Conservation (phyloP, 2,797 vertebrate species). For the Oreortyx pictus region DNA sequence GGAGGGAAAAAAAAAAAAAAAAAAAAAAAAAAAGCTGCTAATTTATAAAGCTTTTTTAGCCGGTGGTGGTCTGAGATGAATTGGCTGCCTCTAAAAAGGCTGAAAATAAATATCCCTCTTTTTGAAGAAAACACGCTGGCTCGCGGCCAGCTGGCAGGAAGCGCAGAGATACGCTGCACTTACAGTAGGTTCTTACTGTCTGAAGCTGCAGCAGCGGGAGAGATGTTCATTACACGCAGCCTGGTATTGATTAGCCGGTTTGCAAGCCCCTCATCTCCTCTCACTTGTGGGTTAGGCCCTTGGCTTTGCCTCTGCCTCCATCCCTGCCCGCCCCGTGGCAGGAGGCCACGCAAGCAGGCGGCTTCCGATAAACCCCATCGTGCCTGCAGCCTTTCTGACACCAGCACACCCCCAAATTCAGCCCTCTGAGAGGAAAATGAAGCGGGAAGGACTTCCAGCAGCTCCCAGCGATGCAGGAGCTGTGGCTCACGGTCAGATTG, state of each 20-base stretch:
- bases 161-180: conserved; percentile 69
- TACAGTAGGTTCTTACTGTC: conserved; percentile 79
- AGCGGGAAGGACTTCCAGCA: background rate
- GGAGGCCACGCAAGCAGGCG: background rate
- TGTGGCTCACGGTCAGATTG: background rate
- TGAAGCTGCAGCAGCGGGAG: conserved; percentile 70
- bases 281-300: background rate
- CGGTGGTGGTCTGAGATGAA: conserved; percentile 84
- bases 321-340: background rate
- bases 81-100: conserved; percentile 80
- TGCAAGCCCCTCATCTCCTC: conserved; percentile 24
- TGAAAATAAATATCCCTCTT: conserved; percentile 86
- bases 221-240: conserved; percentile 67
- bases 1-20: background rate
- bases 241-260: conserved; percentile 79
- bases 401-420: background rate
- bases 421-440: background rate
- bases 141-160: conserved; percentile 73
- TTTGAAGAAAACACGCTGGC: conserved; percentile 76
- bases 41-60: conserved; percentile 83
- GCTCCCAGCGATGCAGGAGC: accelerated
- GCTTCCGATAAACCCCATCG: background rate
- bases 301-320: background rate
- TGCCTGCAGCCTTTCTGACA: background rate
- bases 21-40: conserved; percentile 63